A percentile compares a stretch with the other conserved stretches of the same genome.
These are phyloP conservation scores for Bombyx mori DNA, from an alignment of 1,140 invertebrate species.

Conservation along the genomic window ASM3026992v2 NC_085119.1:10636001-10636500, in stretches of 20 bases:
- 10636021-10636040: too few species aligned
- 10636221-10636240: neutral
- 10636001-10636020: too few species aligned
- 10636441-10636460: neutral
- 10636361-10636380: constrained; percentile 7
- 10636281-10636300: constrained; percentile 41
- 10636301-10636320: constrained; percentile 25
- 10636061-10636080: too few species aligned
- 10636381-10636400: neutral
- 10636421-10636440: neutral
- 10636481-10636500: neutral
- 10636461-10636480: neutral
- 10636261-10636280: constrained; percentile 7
- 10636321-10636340: constrained; percentile 23
- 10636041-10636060: too few species aligned
- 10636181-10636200: too few species aligned
- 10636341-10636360: constrained; percentile 27
- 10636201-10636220: too few species aligned
- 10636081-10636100: too few species aligned
- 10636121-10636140: too few species aligned
- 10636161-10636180: too few species aligned
- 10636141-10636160: too few species aligned
- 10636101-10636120: too few species aligned
- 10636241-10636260: neutral
- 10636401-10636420: neutral